phyloP scores from a whole-genome alignment of 2,888 invertebrate species.

The Lithophane ornitopus region DNA sequence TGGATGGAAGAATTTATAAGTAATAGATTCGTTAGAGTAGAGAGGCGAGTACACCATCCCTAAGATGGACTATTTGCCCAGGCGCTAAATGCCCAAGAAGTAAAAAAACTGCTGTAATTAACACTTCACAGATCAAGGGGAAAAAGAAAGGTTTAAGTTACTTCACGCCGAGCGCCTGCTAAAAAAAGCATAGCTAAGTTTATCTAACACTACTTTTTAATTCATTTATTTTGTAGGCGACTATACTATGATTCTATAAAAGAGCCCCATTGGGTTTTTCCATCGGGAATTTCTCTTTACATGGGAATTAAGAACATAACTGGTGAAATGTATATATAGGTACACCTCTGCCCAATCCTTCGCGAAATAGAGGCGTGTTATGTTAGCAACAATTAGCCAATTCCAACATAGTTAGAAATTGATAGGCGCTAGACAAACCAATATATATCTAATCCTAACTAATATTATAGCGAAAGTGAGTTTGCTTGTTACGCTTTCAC shows the following conservation, averaged over 20 bases:
- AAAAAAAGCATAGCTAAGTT: conserved; percentile 8
- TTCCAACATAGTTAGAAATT: background rate
- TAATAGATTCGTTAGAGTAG: background rate
- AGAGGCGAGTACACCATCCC: background rate
- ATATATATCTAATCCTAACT: background rate
- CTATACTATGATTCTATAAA: no score
- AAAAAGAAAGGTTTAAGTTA: conserved; percentile 5
- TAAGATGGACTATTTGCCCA: conserved; percentile 5
- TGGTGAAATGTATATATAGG: no score
- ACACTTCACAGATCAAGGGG: conserved; percentile 15
- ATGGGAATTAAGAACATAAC: no score
- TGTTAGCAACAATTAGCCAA: background rate
- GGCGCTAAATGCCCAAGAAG: background rate
- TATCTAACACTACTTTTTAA: background rate
- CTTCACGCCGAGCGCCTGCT: conserved; percentile 14
- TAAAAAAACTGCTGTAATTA: background rate
- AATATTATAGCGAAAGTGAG: no score
- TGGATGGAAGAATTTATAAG: background rate
- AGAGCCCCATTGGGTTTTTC: no score
- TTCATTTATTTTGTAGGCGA: background rate
- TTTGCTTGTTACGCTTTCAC: no score
- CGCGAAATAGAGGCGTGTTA: no score
- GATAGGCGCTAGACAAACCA: background rate
- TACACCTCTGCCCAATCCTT: no score
- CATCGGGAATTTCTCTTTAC: no score